Evolutionary conservation across 2,797 vertebrate species (phyloP).

Genomic region (Squalus acanthias): DNA sequence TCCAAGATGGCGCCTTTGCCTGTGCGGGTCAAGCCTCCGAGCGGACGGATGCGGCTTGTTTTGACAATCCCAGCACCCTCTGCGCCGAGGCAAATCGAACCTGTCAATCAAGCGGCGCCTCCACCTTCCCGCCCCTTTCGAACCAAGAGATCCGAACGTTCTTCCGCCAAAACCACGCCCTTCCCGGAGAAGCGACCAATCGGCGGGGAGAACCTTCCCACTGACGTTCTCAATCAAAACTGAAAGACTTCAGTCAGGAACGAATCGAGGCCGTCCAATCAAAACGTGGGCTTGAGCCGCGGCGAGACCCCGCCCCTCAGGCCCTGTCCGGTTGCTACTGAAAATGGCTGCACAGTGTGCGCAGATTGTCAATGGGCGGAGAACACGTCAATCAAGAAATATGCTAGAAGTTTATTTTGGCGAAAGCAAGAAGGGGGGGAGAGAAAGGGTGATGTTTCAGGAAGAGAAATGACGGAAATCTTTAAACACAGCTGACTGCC

Average conservation of each 20-base stretch:
- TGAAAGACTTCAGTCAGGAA: too few relatives aligned
- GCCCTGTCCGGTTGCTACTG: background rate
- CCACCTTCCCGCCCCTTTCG: background rate
- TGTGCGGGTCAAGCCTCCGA: background rate
- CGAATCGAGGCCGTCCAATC: background rate
- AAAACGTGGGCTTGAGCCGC: background rate
- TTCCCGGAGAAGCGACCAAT: background rate
- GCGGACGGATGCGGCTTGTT: conserved; percentile 35
- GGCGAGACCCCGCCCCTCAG: background rate
- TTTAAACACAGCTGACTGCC: background rate
- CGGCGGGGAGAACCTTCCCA: background rate
- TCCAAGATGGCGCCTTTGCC: conserved; percentile 29
- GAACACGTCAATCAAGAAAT: background rate
- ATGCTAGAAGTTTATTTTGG: background rate
- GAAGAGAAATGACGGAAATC: background rate
- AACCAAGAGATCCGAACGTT: background rate
- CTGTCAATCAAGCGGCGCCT: background rate
- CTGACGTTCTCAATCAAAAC: background rate
- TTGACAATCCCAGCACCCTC: conserved; percentile 32
- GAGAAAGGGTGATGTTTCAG: background rate
- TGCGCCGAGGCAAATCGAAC: background rate
- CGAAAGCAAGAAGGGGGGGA: background rate
- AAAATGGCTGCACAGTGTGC: background rate
- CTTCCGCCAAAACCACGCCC: background rate
- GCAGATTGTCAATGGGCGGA: background rate